Evolutionary conservation across 1,140 invertebrate species (phyloP).

Genomic region (Zaprionus kolodkinae): DNA sequence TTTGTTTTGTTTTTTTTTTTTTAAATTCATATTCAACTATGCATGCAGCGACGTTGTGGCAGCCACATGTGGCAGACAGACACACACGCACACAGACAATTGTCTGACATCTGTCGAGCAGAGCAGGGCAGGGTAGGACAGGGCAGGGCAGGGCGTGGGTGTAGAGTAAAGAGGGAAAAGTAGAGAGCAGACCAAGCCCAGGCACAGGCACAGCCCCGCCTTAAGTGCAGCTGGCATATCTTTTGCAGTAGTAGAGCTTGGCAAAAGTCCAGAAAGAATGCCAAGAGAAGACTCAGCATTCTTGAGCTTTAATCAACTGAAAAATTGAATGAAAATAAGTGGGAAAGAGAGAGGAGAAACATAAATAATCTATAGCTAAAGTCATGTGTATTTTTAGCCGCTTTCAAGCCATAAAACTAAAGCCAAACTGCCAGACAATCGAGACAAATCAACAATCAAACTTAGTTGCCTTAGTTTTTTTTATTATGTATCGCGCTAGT

Average conservation of each 20-base stretch:
- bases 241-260: neutral
- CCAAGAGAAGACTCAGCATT: neutral
- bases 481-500: neutral
- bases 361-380: neutral
- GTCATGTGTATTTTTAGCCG: neutral
- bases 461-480: constrained; percentile 4
- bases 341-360: neutral
- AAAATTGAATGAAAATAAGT: neutral
- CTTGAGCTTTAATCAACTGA: constrained; percentile 3
- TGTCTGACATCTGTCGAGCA: constrained; percentile 1
- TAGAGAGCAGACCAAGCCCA: neutral
- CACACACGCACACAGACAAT: constrained; percentile 2
- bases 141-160: neutral
- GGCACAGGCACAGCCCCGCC: neutral
- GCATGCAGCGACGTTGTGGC: neutral
- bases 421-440: neutral
- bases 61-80: neutral
- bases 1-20: neutral
- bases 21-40: constrained; percentile 6
- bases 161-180: neutral
- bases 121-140: neutral
- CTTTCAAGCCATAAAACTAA: neutral
- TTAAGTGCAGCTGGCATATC: neutral
- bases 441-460: neutral
- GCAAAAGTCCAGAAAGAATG: neutral